A percentile compares a stretch with the other conserved stretches of the same genome.
Conservation (phyloP, 2,113 vertebrate genomes). For the Gracilinanus agilis region DNA sequence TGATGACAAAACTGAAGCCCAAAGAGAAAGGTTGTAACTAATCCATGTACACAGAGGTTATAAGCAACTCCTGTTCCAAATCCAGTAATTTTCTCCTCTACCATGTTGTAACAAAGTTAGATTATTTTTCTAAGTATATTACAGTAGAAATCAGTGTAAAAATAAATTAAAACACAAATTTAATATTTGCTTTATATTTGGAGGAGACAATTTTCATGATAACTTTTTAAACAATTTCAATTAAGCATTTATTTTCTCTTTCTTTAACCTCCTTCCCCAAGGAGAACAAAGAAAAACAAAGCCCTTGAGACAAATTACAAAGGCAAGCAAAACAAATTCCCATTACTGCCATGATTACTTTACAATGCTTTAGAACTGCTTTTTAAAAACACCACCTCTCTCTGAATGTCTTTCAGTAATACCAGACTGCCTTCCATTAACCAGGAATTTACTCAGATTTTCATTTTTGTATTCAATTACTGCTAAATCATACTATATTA, state of each 20-base stretch:
- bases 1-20: neutral
- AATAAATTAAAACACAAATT: constrained; percentile 38
- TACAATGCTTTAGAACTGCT: constrained; percentile 48
- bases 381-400: constrained; percentile 62
- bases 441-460: constrained; percentile 48
- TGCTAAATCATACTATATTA: constrained; percentile 30
- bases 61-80: neutral
- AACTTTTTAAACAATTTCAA: neutral
- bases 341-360: constrained; percentile 28
- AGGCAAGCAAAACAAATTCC: neutral
- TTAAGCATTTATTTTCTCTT: too few relatives aligned
- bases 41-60: neutral
- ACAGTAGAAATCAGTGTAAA: neutral
- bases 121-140: constrained; percentile 19
- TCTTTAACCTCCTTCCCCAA: too few relatives aligned
- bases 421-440: constrained; percentile 25
- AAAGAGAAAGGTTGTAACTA: neutral
- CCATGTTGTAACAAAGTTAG: neutral
- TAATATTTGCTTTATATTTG: constrained; percentile 40
- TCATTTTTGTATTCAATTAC: constrained; percentile 60
- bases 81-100: neutral
- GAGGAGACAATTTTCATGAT: constrained; percentile 30
- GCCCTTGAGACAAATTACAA: neutral
- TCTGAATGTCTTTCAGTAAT: constrained; percentile 46
- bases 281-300: too few relatives aligned